Evolutionary conservation across 2,797 vertebrate species (phyloP).

Genomic region (Epinephelus coioides): DNA sequence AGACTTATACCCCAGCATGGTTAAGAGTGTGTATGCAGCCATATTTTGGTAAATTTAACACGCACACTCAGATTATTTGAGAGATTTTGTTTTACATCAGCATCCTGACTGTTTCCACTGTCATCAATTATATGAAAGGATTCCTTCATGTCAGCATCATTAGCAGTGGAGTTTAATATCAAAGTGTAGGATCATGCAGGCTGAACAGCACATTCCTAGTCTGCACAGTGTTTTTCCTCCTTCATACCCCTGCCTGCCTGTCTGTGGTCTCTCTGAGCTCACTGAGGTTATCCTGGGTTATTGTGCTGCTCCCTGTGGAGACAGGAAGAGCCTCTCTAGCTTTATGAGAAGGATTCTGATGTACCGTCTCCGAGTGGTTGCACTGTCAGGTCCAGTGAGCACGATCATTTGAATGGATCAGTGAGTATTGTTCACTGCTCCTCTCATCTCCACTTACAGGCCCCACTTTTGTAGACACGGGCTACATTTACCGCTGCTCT

Average conservation of each 20-base stretch:
- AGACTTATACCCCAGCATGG: too few species aligned
- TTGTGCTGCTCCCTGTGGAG: conserved; percentile 31
- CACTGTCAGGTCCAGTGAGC: conserved; percentile 63
- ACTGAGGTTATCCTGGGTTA: conserved; percentile 36
- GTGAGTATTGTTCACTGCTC: conserved; percentile 50
- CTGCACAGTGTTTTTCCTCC: conserved; percentile 6
- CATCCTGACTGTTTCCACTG: background rate
- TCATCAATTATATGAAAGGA: background rate
- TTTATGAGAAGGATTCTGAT: conserved; percentile 39
- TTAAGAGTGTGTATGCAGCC: too few species aligned
- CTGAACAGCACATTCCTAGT: background rate
- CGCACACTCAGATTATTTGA: too few species aligned
- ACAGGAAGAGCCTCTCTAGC: conserved; percentile 31
- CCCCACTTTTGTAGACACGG: conserved; percentile 17
- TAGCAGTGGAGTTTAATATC: background rate
- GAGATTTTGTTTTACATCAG: too few species aligned
- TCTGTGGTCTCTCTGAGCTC: conserved; percentile 2
- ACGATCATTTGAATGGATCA: conserved; percentile 61
- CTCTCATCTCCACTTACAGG: conserved; percentile 18
- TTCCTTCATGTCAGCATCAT: background rate
- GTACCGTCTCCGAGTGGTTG: conserved; percentile 38
- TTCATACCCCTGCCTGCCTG: background rate
- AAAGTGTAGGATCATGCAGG: background rate
- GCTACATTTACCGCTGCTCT: conserved; percentile 21
- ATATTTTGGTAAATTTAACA: too few species aligned